Evolutionary conservation across 2,113 vertebrate species (phyloP).

Genomic region (Gadus chalcogrammus): DNA sequence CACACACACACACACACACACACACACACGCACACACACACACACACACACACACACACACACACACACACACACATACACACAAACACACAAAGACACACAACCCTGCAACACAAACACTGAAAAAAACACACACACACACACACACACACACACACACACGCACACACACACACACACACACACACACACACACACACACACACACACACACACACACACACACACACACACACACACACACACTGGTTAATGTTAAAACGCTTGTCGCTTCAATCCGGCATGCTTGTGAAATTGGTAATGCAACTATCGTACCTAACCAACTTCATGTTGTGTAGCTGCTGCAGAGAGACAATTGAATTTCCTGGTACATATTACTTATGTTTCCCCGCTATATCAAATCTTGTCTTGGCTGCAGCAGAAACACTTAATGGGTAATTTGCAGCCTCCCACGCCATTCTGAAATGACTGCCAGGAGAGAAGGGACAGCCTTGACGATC

Average conservation of each 20-base stretch:
- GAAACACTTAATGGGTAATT: constrained; percentile 77
- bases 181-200: not conserved
- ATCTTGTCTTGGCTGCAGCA: constrained; percentile 73
- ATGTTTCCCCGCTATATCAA: constrained; percentile 80
- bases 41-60: too few relatives aligned
- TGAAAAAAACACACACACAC: not conserved
- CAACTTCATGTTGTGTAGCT: constrained; percentile 65
- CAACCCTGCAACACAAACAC: not conserved
- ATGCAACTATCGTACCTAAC: constrained; percentile 54
- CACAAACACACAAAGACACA: constrained; percentile 15
- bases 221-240: constrained; percentile 25
- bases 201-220: not conserved
- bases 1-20: too few relatives aligned
- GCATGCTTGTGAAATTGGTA: constrained; percentile 69
- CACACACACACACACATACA: constrained; percentile 10
- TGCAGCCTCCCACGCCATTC: constrained; percentile 68
- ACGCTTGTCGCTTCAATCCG: constrained; percentile 57
- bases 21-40: too few relatives aligned
- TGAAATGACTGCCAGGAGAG: constrained; percentile 38
- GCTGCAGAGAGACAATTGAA: constrained; percentile 74
- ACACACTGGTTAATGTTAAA: constrained; percentile 36
- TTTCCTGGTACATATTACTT: constrained; percentile 79
- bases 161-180: not conserved
- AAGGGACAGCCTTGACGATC: constrained; percentile 40
- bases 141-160: not conserved